phyloP scores from a whole-genome alignment of 2,888 invertebrate genomes.

The Branchipolynoe longqiensis region DNA sequence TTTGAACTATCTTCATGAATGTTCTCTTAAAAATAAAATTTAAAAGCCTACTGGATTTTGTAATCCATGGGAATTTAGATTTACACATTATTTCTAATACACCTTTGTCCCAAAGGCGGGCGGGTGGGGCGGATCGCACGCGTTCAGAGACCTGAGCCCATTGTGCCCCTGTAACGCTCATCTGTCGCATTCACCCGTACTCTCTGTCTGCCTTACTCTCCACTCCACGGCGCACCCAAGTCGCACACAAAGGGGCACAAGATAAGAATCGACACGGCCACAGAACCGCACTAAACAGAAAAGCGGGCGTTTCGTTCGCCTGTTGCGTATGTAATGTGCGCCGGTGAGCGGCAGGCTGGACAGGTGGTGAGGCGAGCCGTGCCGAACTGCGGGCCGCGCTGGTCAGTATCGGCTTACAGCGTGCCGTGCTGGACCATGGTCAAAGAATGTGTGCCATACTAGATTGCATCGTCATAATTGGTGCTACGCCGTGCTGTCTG shows the following conservation, averaged over 20 bases:
- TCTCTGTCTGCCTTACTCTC: conserved; percentile 19
- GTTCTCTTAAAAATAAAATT: too few species aligned
- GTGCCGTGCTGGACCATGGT: conserved; percentile 17
- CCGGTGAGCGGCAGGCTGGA: conserved; percentile 10
- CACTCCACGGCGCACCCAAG: conserved; percentile 20
- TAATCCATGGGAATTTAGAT: too few species aligned
- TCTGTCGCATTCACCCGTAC: conserved; percentile 32
- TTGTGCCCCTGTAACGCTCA: conserved; percentile 45
- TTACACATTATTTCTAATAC: too few species aligned
- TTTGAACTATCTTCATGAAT: too few species aligned
- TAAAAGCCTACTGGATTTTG: too few species aligned
- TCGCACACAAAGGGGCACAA: conserved; percentile 19
- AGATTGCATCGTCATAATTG: conserved; percentile 49
- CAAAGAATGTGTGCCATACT: conserved; percentile 38
- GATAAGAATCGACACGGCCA: conserved; percentile 45
- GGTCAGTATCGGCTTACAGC: conserved; percentile 31
- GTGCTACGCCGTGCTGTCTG: background rate
- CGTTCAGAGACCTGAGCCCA: conserved; percentile 33
- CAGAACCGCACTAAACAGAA: conserved; percentile 48
- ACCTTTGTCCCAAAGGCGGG: background rate
- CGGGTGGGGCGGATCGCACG: conserved; percentile 40
- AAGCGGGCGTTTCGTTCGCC: conserved; percentile 38
- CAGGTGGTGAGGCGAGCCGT: background rate
- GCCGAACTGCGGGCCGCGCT: background rate
- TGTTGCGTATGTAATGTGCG: conserved; percentile 55